Conservation (phyloP, 2,888 invertebrate genomes). For the Prosapia bicincta region DNA sequence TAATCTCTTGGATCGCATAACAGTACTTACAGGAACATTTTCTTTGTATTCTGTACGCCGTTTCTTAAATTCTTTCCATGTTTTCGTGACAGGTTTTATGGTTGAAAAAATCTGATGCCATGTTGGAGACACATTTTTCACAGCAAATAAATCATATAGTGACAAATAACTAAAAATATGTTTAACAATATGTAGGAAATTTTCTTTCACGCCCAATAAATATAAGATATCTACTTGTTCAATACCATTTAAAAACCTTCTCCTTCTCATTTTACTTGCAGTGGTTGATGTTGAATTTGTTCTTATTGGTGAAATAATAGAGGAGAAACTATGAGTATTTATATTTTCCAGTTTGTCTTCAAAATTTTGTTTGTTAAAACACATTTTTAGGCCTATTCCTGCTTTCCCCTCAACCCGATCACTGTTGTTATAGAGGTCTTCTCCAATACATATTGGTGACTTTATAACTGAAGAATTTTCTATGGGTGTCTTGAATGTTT, state of each 20-base stretch:
- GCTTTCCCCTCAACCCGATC: too few species aligned
- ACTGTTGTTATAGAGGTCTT: too few species aligned
- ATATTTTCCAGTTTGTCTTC: background rate
- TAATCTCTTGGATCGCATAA: too few species aligned
- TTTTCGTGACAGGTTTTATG: background rate
- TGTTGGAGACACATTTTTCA: conserved; percentile 46
- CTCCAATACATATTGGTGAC: too few species aligned
- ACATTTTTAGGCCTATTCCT: too few species aligned
- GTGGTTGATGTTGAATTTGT: background rate
- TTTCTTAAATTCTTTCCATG: background rate
- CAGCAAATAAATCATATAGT: conserved; percentile 45
- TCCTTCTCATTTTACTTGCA: background rate
- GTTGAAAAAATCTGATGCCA: conserved; percentile 45
- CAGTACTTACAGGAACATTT: too few species aligned
- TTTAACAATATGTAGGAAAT: conserved; percentile 44
- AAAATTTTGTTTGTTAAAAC: background rate
- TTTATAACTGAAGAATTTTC: too few species aligned
- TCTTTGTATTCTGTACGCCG: background rate
- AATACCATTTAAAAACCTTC: conserved; percentile 36
- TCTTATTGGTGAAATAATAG: background rate
- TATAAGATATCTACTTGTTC: conserved; percentile 44
- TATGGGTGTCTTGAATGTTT: too few species aligned
- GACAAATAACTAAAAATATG: conserved; percentile 45
- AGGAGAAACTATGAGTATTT: background rate
- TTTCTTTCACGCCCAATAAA: conserved; percentile 45